Evolutionary conservation across 2,113 vertebrate species (phyloP).

Genomic region (Charina bottae): DNA sequence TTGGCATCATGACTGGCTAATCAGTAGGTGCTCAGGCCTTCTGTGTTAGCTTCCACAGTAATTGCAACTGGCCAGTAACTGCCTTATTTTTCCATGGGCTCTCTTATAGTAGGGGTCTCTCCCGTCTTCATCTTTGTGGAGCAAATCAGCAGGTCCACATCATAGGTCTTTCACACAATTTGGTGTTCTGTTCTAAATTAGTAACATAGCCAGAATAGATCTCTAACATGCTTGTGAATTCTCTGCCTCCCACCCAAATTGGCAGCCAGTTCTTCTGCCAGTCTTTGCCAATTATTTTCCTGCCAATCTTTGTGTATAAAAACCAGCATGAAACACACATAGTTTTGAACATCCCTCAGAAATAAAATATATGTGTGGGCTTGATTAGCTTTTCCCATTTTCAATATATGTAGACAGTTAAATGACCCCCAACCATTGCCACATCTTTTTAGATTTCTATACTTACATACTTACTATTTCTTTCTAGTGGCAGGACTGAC

Average conservation of each 20-base stretch:
- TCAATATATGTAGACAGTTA: rapidly evolving
- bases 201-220: background rate
- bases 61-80: background rate
- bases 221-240: background rate
- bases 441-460: background rate
- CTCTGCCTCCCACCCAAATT: background rate
- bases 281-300: background rate
- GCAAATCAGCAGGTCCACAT: background rate
- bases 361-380: rapidly evolving
- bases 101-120: background rate
- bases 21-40: background rate
- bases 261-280: background rate
- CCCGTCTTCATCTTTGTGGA: background rate
- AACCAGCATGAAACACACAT: background rate
- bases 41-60: background rate
- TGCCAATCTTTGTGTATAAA: background rate
- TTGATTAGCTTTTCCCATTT: background rate
- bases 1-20: constrained; percentile 4
- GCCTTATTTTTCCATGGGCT: background rate
- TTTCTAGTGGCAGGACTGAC: background rate
- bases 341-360: rapidly evolving
- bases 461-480: background rate
- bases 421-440: rapidly evolving
- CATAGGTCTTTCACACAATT: rapidly evolving
- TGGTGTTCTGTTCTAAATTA: background rate